A percentile compares a stretch with the other conserved stretches of the same genome.
Conservation (phyloP, 37 sponge, comb jelly and placozoan genomes). For the Ianthella basta region DNA sequence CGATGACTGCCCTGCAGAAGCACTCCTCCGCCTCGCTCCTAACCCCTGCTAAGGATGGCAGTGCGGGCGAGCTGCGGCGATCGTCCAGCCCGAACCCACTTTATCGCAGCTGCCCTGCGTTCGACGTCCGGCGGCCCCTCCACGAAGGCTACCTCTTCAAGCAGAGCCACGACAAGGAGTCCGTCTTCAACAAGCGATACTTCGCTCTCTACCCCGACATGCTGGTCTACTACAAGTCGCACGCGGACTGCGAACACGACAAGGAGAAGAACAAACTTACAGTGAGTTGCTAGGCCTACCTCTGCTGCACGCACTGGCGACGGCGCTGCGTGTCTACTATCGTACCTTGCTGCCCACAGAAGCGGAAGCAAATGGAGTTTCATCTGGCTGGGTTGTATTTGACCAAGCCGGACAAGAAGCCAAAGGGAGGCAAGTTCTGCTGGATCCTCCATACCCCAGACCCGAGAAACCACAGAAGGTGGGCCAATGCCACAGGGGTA, state of each 20-base stretch:
- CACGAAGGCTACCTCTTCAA: conserved; percentile 74
- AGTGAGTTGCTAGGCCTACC: conserved; percentile 28
- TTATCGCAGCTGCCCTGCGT: neutral
- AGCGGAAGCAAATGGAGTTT: conserved; percentile 31
- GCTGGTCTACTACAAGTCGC: conserved; percentile 73
- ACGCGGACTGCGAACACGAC: conserved; percentile 53
- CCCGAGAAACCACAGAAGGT: conserved; percentile 63
- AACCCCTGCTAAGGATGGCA: too few species aligned
- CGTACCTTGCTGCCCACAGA: neutral
- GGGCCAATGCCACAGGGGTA: neutral
- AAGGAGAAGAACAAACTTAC: conserved; percentile 19
- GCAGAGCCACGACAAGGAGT: conserved; percentile 41
- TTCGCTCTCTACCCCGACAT: conserved; percentile 66
- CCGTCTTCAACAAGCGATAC: conserved; percentile 73
- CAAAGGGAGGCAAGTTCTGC: conserved; percentile 63
- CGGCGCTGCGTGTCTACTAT: neutral
- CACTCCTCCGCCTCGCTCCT: too few species aligned
- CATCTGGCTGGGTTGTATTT: conserved; percentile 51
- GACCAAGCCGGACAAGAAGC: conserved; percentile 70
- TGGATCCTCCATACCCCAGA: conserved; percentile 69
- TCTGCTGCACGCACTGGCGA: neutral
- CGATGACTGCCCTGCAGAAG: too few species aligned
- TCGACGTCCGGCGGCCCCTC: conserved; percentile 46
- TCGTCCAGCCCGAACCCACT: conserved; percentile 7
- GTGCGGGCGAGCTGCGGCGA: neutral